A percentile compares a stretch with the other conserved stretches of the same genome.
Evolutionary conservation across 1,140 invertebrate species (phyloP).

Genomic region (Lamellibrachia luymesi): DNA sequence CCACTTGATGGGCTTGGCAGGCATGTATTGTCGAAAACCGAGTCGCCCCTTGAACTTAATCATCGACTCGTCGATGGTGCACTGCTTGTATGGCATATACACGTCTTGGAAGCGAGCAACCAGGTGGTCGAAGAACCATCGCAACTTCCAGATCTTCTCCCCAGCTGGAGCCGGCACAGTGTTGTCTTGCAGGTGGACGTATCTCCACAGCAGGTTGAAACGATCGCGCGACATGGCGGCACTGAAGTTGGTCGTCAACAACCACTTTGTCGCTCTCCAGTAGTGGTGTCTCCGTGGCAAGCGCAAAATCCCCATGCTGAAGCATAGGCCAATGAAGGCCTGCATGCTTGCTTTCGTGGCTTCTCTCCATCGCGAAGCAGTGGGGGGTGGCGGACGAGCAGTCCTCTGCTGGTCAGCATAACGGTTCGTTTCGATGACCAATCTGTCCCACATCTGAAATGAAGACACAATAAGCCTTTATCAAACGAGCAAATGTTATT

Average conservation of each 20-base stretch:
- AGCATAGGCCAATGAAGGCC: constrained; percentile 2
- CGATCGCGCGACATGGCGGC: background rate
- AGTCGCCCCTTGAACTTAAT: too few species aligned
- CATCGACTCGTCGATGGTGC: too few species aligned
- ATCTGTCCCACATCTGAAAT: constrained; percentile 11
- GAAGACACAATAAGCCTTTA: background rate
- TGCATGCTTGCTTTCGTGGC: constrained; percentile 1
- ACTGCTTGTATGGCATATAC: too few species aligned
- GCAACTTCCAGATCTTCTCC: too few species aligned
- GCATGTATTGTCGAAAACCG: too few species aligned
- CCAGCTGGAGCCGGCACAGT: background rate
- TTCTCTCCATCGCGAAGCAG: background rate
- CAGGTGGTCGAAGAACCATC: too few species aligned
- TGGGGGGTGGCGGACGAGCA: background rate
- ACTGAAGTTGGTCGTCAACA: background rate
- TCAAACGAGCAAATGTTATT: too few species aligned
- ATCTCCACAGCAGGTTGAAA: constrained; percentile 1
- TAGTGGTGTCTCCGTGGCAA: background rate
- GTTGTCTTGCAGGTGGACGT: background rate
- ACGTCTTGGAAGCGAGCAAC: too few species aligned
- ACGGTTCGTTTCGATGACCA: background rate
- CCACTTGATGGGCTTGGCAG: too few species aligned
- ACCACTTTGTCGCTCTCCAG: background rate
- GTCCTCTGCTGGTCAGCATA: background rate
- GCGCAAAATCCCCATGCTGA: background rate